Base-by-base conservation (phyloP, 2,888 invertebrate species). In the Chesias legatella region DNA sequence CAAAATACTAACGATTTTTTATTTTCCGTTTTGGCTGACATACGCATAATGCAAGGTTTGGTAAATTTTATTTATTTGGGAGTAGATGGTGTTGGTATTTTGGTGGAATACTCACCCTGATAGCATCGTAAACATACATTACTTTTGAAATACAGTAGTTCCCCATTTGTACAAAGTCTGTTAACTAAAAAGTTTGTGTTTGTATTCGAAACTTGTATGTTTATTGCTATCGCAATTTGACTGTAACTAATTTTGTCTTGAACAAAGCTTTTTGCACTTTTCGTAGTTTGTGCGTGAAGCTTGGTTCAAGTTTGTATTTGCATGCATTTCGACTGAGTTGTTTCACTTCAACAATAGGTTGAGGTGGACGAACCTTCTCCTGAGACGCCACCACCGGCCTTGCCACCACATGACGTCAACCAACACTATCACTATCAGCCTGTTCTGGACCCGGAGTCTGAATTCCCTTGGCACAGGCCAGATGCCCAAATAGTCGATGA, bases 81-180 rank as follows among this genome's bases (percentile, higher is more conserved):
- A 67, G 59, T 75, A 75, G 73, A 79, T 73, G 88, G 88, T 88
- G 88, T 88, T 88, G 86, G 88, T 88, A 88, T 88, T 88, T 88
- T 86, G 88, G 86, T 81, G 85, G 69, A 85, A 77, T 74, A 58
- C 57, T 70, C 73, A 73, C 68, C 66, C 62, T 67, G 61, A 52
- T 49, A 49, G 40, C 64, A 71, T 54, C 48, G 63, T 82, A 77
- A 83, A 82, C 83, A 80, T 86, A 79, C 72, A 32, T 45, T 39
- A 24, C 17, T 11, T 34, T 10, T 32, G n/a, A 33, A 21, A 37
- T 10, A 30, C n/a, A 5, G 22, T 29, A 28, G 0, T n/a, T 31
- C 5, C 13, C 13, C 13, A 17, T 24, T 11, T 5, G 7, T 13
- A 9, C 13, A 30, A 5, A 11, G 5, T 11, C 13, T 25, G 10